A percentile compares a stretch with the other conserved stretches of the same genome.
Evolutionary conservation across 2,797 vertebrate genomes (phyloP).

Genomic region (Thripadectes ignobilis): DNA sequence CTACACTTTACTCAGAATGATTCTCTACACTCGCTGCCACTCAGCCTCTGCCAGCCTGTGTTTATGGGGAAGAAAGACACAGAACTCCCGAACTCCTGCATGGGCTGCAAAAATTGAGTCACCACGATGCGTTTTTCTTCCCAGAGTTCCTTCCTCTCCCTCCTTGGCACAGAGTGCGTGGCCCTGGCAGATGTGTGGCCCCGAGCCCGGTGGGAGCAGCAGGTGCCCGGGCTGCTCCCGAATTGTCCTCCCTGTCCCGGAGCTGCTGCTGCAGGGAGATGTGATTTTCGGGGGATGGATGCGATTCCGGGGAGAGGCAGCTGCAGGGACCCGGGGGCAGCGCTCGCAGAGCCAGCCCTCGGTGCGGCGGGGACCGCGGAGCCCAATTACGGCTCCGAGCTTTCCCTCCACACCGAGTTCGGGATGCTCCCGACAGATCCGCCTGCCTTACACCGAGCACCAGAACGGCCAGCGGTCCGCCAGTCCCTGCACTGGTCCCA

Average conservation of each 20-base stretch:
- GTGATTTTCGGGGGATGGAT: not conserved
- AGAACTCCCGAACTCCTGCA: fast-evolving
- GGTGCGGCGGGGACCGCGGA: not conserved
- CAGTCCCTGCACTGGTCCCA: not conserved
- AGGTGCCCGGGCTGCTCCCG: not conserved
- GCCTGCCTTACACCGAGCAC: not conserved
- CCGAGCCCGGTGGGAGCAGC: not conserved
- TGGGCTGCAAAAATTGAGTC: not conserved
- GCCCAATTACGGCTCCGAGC: not conserved
- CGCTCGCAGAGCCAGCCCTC: not conserved
- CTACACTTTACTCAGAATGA: fast-evolving
- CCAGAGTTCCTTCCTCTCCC: not conserved
- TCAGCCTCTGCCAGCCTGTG: not conserved
- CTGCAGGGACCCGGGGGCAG: not conserved
- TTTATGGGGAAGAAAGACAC: fast-evolving
- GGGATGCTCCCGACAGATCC: not conserved
- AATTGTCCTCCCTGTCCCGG: not conserved
- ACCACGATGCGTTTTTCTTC: not conserved
- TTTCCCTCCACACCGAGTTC: not conserved
- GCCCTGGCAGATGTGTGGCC: not conserved
- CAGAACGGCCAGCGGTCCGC: not conserved
- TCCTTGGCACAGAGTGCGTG: not conserved
- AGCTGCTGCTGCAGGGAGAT: not conserved
- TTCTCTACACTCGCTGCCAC: not conserved
- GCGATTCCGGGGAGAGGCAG: not conserved